Conservation (phyloP, 2,797 vertebrate genomes). For the Scleropages formosus region DNA sequence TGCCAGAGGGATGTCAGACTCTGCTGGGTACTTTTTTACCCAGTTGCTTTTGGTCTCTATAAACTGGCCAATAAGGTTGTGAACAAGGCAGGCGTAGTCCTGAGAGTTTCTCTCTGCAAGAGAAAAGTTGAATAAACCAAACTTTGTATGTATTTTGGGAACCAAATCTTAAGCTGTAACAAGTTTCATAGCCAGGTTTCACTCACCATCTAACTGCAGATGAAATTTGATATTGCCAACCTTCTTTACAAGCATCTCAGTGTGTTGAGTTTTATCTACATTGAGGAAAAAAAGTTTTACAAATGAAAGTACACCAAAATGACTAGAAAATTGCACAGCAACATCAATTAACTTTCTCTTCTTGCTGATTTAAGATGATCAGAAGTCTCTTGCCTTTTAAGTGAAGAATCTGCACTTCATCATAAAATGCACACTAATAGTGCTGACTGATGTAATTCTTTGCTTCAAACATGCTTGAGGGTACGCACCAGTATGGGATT, state of each 20-base stretch:
- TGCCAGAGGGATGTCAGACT: slow-evolving; percentile 57
- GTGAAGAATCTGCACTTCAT: neutral
- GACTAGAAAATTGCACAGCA: too few species aligned
- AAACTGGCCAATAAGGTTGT: slow-evolving; percentile 61
- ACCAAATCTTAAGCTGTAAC: neutral
- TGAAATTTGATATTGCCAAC: slow-evolving; percentile 56
- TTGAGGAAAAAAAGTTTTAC: slow-evolving; percentile 20
- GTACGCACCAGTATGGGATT: slow-evolving; percentile 51
- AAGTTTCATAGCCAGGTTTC: neutral
- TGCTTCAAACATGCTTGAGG: neutral
- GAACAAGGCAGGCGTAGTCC: slow-evolving; percentile 58
- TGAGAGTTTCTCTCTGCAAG: slow-evolving; percentile 54
- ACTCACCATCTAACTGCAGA: slow-evolving; percentile 63
- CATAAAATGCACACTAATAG: neutral
- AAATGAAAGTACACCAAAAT: neutral
- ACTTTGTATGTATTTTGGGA: neutral
- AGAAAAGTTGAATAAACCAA: slow-evolving; percentile 12
- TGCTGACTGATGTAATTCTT: neutral
- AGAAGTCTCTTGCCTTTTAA: neutral
- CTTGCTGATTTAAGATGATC: too few species aligned
- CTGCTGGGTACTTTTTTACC: slow-evolving; percentile 63
- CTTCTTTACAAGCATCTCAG: slow-evolving; percentile 46
- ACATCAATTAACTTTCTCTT: too few species aligned
- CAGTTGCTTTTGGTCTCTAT: slow-evolving; percentile 45
- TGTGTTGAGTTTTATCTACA: slow-evolving; percentile 41